These are phyloP conservation scores for Strigamia transsilvanica DNA, from an alignment of 2,888 invertebrate species.

Conservation along the genomic window DNA sequence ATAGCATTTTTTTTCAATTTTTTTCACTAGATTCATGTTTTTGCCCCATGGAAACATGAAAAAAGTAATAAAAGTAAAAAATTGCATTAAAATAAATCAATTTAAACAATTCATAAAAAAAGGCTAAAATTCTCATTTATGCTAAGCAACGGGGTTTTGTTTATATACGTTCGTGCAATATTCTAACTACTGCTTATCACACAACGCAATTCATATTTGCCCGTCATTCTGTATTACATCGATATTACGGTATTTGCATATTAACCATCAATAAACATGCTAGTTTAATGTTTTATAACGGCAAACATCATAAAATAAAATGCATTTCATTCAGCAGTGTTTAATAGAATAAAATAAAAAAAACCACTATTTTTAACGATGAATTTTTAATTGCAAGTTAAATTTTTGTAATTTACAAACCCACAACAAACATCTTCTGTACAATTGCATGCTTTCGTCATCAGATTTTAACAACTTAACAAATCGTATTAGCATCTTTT, in stretches of 20 bases:
- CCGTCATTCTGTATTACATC: background rate
- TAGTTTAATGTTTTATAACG: background rate
- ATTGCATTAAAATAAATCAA: constrained; percentile 11
- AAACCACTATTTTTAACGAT: background rate
- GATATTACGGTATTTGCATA: constrained; percentile 14
- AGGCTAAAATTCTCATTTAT: background rate
- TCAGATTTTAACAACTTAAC: constrained; percentile 9
- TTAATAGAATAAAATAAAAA: background rate
- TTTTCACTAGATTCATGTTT: background rate
- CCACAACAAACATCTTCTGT: constrained; percentile 38
- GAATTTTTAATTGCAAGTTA: constrained; percentile 47
- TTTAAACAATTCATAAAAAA: background rate
- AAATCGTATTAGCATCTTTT: background rate
- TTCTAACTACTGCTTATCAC: background rate
- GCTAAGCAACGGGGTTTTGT: constrained; percentile 39
- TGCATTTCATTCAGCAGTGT: background rate
- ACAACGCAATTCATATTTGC: background rate
- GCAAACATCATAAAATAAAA: background rate
- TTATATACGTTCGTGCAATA: background rate
- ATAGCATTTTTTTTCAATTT: background rate
- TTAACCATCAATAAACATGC: background rate
- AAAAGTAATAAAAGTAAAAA: background rate
- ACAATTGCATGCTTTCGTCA: constrained; percentile 25
- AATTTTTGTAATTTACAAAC: constrained; percentile 39
- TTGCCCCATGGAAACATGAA: background rate